Percentiles rank a stretch among this genome's conserved stretches.
Evolutionary conservation across 1,140 invertebrate species (phyloP).

Genomic region (Drosophila pseudoananassae): DNA sequence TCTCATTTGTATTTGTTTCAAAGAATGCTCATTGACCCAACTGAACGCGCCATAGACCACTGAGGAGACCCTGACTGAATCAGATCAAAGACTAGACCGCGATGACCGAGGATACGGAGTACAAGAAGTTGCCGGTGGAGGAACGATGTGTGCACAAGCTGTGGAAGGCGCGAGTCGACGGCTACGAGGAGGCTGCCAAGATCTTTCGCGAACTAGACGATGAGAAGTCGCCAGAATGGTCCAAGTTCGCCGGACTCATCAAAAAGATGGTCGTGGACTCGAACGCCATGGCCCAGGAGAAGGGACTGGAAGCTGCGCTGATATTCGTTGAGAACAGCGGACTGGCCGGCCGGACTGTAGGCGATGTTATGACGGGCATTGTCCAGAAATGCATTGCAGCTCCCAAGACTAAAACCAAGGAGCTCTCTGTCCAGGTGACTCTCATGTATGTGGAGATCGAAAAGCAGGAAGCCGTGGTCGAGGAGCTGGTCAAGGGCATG

Average conservation of each 20-base stretch:
- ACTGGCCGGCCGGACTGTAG: constrained; percentile 92
- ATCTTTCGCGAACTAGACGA: constrained; percentile 93
- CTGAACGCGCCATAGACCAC: constrained; percentile 9
- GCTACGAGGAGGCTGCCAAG: constrained; percentile 97
- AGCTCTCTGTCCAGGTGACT: constrained; percentile 93
- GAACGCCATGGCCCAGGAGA: constrained; percentile 98
- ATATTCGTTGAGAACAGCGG: constrained; percentile 96
- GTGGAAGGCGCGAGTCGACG: constrained; percentile 97
- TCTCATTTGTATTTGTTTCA: constrained; percentile 3
- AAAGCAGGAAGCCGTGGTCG: constrained; percentile 95
- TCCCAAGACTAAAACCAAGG: constrained; percentile 95
- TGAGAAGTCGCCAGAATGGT: constrained; percentile 97
- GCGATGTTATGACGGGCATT: constrained; percentile 95
- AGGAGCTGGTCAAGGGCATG: constrained; percentile 96
- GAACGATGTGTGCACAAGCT: constrained; percentile 96
- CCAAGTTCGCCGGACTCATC: constrained; percentile 94
- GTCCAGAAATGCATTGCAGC: constrained; percentile 96
- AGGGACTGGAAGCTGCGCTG: constrained; percentile 95
- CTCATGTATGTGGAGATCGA: constrained; percentile 98
- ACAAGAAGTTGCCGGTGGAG: constrained; percentile 95
- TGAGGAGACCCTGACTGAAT: constrained; percentile 14
- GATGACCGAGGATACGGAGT: constrained; percentile 96
- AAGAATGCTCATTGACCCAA: constrained; percentile 30
- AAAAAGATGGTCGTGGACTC: constrained; percentile 98
- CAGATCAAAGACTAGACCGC: constrained; percentile 12